Percentiles rank a stretch among this genome's conserved stretches.
Conservation (phyloP, 2,797 vertebrate species). For the Nothura maculosa region DNA sequence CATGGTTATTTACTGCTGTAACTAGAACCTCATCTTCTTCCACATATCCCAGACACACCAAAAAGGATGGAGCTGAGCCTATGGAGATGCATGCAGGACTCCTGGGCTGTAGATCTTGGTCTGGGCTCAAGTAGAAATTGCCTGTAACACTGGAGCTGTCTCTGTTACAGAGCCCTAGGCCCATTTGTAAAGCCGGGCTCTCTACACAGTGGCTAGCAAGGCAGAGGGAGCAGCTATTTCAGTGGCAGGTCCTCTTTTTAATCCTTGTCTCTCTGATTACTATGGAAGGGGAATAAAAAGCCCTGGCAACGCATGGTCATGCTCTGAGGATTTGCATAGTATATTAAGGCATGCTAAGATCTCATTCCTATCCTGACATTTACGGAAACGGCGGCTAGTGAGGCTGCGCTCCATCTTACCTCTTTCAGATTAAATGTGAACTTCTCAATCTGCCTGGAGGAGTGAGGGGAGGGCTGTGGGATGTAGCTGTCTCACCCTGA, state of each 20-base stretch:
- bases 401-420: conserved; percentile 21
- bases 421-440: conserved; percentile 45
- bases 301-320: background rate
- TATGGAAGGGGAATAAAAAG: background rate
- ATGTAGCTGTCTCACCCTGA: rapidly evolving
- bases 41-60: background rate
- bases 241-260: background rate
- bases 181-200: rapidly evolving
- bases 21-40: background rate
- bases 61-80: background rate
- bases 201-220: background rate
- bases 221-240: background rate
- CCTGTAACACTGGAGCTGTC: background rate
- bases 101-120: background rate
- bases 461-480: background rate
- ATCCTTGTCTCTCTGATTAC: conserved; percentile 48
- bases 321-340: conserved; percentile 70
- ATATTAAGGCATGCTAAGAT: conserved; percentile 63
- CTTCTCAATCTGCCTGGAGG: conserved; percentile 24
- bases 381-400: conserved; percentile 34
- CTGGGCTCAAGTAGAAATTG: background rate
- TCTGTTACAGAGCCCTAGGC: background rate
- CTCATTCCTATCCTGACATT: conserved; percentile 60
- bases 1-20: rapidly evolving
- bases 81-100: background rate